Evolutionary conservation across 2,888 invertebrate genomes (phyloP), one percentile per base, ranked within the genome.

Genomic region (Zaprionus bogoriensis): DNA sequence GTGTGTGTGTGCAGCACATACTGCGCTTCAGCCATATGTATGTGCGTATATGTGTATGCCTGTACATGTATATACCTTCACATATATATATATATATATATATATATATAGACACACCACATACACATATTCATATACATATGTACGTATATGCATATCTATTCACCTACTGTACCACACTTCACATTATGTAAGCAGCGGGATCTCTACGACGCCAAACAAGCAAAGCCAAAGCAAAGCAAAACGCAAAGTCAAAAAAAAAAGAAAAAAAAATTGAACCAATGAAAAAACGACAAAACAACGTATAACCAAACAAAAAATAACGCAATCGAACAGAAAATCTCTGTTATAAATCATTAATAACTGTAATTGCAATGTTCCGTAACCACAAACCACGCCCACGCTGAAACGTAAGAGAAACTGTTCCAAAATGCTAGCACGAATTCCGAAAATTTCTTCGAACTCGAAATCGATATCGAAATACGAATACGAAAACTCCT

Each of bases 151-250:
- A 84, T 81, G 77, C 67, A 69, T 76, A 73, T 82, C 80, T 76
- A 79, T 79, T 73, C 79, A 85, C 79, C 79, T 83, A 85, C 79
- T 86, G 84, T 80, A 80, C 79, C 77, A 83, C 83, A 27, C 27
- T 27, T 10, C 60, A 72, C 84, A 78, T 80, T 80, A 80, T 80
- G 80, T 86, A 80, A 80, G 84, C 78, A 77, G 77, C 70, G 77
- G 67, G 55, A 65, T 57, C 53, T 69, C 55, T 64, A 62, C 77
- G 63, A 78, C 85, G 81, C 67, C 66, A 84, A 77, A 66, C 57
- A 64, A 51, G 47, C 60, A 47, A 47, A 45, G 32, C 63, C 48
- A 47, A 67, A 59, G 46, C 55, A 74, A 51, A 46, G 51, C 44
- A 77, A 66, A 59, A 64, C 48, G 47, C 60, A 47, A 47, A 45